Percentiles rank a stretch among this genome's conserved stretches.
Evolutionary conservation across 2,888 invertebrate genomes (phyloP).

Genomic region (Mesorhabditis spiculigera): DNA sequence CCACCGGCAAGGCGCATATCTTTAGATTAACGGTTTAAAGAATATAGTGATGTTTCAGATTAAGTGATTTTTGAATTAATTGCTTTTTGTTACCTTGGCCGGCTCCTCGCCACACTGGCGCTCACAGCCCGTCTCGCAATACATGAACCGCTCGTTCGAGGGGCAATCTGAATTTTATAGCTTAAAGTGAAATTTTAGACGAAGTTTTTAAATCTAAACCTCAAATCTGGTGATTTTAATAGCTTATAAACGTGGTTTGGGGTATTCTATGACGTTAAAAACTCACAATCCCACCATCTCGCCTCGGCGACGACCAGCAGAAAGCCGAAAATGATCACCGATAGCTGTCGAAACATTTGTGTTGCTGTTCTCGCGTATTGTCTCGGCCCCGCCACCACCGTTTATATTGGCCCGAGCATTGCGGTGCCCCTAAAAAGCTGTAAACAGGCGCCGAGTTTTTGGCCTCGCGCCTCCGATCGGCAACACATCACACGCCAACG

Average conservation of each 20-base stretch:
- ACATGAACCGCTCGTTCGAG: background rate
- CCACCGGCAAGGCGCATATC: background rate
- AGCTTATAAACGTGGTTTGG: too few species aligned
- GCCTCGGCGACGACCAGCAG: conserved; percentile 8
- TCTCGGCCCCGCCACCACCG: too few species aligned
- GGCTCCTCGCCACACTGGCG: background rate
- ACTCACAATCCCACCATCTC: conserved; percentile 6
- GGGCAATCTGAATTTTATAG: background rate
- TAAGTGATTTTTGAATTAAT: background rate
- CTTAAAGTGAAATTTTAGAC: too few species aligned
- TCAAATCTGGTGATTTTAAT: too few species aligned
- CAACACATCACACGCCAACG: too few species aligned
- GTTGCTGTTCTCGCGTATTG: too few species aligned
- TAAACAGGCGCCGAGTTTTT: too few species aligned
- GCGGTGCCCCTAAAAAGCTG: too few species aligned
- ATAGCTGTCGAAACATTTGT: background rate
- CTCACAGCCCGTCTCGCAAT: conserved; percentile 5
- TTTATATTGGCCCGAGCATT: too few species aligned
- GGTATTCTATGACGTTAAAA: background rate
- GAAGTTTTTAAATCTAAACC: too few species aligned
- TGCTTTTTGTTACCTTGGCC: background rate
- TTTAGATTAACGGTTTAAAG: background rate
- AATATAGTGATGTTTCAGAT: background rate
- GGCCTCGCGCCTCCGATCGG: too few species aligned
- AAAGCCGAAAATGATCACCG: background rate